Percentiles rank a stretch among this genome's conserved stretches.
phyloP scores from a whole-genome alignment of 2,888 invertebrate species.

The Neoitamus cyanurus region DNA sequence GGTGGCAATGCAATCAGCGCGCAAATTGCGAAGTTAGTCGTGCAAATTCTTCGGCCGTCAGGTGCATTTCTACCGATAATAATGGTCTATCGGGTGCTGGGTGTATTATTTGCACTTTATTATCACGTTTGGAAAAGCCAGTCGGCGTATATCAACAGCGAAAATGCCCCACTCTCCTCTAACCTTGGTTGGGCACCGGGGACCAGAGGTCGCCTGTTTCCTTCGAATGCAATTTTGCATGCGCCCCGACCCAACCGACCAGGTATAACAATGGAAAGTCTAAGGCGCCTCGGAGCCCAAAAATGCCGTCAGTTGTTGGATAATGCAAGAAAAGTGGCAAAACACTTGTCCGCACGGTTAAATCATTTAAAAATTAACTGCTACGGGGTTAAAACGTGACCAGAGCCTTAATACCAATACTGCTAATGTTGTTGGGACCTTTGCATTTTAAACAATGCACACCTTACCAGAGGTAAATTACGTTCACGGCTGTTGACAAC shows the following conservation, averaged over 20 bases:
- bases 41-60: constrained; percentile 40
- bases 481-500: background rate
- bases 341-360: constrained; percentile 12
- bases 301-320: background rate
- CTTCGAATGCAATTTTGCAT: constrained; percentile 4
- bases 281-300: background rate
- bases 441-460: background rate
- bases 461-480: background rate
- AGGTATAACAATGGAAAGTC: background rate
- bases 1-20: background rate
- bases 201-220: constrained; percentile 17
- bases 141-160: background rate
- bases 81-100: constrained; percentile 22
- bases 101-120: constrained; percentile 43
- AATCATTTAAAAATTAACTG: background rate
- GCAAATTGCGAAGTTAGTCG: constrained; percentile 37
- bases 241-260: background rate
- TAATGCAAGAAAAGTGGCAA: constrained; percentile 2
- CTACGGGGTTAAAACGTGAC: background rate
- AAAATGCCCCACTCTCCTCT: constrained; percentile 34
- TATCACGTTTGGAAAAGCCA: constrained; percentile 29
- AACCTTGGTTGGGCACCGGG: constrained; percentile 4
- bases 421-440: background rate
- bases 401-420: background rate
- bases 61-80: constrained; percentile 41